Evolutionary conservation across 1,140 invertebrate genomes (phyloP), one percentile per base, ranked within the genome.

Genomic region (Bombyx mandarina): DNA sequence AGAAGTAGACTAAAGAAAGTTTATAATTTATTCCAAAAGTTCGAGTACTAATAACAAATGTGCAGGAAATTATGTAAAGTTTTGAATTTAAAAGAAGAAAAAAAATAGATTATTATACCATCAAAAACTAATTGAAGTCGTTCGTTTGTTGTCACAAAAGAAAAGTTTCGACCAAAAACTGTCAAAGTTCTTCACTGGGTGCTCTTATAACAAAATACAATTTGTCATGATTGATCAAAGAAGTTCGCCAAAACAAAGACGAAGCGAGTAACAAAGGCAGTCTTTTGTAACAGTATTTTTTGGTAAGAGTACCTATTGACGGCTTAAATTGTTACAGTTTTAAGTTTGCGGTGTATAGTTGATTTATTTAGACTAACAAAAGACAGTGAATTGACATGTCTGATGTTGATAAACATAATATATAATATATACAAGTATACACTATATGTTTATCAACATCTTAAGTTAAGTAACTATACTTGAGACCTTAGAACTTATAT

Each of bases 191-290:
- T 62, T 69, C 60, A 69, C 57, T 60, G 67, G 71, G 60, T 61
- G 65, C 72, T 76, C 75, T 79, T 69, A 73, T 71, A 76, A 77
- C 69, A 75, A 76, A 79, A 79, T 71, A 77, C 76, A 80, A 77
- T 80, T 82, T 83, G 73, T 78, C 75, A 77, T 83, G 74, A 82
- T 82, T 80, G 80, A 82, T 82, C 79, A 76, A 77, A 73, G 63
- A 81, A 82, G 66, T 82, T 79, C 66, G 71, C 58, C 72, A 72
- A 75, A 72, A 74, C 66, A 73, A 79, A 69, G 66, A 73, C 62
- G 57, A 61, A 61, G 52, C 54, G 55, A 49, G 56, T 63, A 66
- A 73, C 66, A 69, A 69, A 69, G 66, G 61, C 44, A 48, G 57
- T 54, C 57, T 65, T 65, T 61, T 65, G 60, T 62, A 48, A 46